These are phyloP conservation scores for Tachina grossa DNA, from an alignment of 2,888 invertebrate genomes.

Conservation along the genomic window DNA sequence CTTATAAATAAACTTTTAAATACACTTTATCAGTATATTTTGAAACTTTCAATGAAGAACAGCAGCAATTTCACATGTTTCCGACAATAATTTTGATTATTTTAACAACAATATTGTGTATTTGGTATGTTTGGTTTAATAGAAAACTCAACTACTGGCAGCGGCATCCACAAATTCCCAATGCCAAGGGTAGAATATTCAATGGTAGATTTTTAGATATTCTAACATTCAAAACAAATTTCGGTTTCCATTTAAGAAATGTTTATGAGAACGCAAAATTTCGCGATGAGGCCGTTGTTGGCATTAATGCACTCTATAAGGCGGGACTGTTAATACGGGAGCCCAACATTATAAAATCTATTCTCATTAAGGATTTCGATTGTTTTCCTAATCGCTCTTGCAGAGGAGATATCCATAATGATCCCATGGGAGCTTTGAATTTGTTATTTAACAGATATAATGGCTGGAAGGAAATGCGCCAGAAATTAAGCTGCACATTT, in stretches of 20 bases:
- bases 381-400: constrained; percentile 75
- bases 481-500: constrained; percentile 75
- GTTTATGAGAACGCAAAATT: constrained; percentile 76
- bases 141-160: constrained; percentile 17
- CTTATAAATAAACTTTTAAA: not conserved
- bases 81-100: not conserved
- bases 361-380: constrained; percentile 81
- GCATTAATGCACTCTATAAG: constrained; percentile 82
- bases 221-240: constrained; percentile 77
- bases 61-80: not conserved
- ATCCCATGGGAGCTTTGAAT: constrained; percentile 75
- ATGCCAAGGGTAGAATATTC: not conserved
- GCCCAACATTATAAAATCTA: constrained; percentile 81
- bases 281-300: constrained; percentile 74
- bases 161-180: constrained; percentile 2
- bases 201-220: constrained; percentile 81
- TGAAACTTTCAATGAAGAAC: not conserved
- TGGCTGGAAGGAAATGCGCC: constrained; percentile 77
- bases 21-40: not conserved
- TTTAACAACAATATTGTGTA: not conserved
- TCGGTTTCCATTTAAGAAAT: constrained; percentile 78
- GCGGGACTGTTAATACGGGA: constrained; percentile 82
- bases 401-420: constrained; percentile 77
- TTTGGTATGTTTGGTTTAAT: not conserved
- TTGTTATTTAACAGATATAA: constrained; percentile 77